Evolutionary conservation across 2,113 vertebrate genomes (phyloP), one percentile per base, ranked within the genome.

Genomic region (Bucco capensis): DNA sequence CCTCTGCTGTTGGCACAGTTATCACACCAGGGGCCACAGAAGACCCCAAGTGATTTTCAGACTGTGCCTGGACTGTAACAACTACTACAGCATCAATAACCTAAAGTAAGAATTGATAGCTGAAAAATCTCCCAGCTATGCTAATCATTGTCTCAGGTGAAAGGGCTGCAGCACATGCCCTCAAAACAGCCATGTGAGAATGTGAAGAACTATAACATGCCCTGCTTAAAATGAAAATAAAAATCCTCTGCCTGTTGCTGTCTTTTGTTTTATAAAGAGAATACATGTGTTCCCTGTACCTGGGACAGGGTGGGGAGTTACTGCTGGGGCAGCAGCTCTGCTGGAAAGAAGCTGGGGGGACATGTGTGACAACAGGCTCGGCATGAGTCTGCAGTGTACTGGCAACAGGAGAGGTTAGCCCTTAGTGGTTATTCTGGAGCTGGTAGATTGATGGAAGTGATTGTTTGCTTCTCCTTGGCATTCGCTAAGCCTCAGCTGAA

Each of bases 331-430:
- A 54, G 53, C 40, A 65, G 66, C 46, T 72, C 16, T 67, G 30
- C 33, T 60, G 78, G 46, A 44, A 65, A 35, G 46, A 37, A 14
- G 13, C 13, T 15, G 24, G 23, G 30, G 30, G 14, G 28, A 35
- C 28, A 12, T 31, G 35, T 0, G 5, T 54, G 46, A 21, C 37
- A 69, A 6, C 21, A 30, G 50, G 46, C n/a, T 78, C 0, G 6
- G 4, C 7, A 10, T 0, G 14, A 49, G 31, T 9, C 71, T 86
- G 56, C 0, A 0, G 25, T 7, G 9, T 35, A 21, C 47, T 50
- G 21, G 25, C 56, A 64, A 56, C 35, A 35, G 60, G 11, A 74
- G 35, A 22, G 23, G 15, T 50, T 54, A 23, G 5, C 23, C 25
- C 22, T 33, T 44, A 1, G 0, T 54, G 28, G 21, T 23, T 72